Evolutionary conservation across 2,113 vertebrate species (phyloP).

Genomic region (Percopsis transmontana): DNA sequence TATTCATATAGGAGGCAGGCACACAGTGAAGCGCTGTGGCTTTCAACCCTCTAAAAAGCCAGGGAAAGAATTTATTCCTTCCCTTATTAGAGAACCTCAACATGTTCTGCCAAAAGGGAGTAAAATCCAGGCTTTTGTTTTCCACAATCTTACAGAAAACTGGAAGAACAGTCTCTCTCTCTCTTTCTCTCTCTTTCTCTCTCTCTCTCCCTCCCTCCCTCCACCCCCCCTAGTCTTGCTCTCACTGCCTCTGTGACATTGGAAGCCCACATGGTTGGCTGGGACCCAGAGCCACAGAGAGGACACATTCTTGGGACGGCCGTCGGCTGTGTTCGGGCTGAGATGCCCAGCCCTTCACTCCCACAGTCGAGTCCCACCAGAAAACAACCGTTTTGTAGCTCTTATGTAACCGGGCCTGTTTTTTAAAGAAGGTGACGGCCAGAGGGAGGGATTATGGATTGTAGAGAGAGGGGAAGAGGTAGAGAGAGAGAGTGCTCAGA

Average conservation of each 20-base stretch:
- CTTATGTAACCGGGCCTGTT: slow-evolving; percentile 61
- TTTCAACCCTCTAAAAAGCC: slow-evolving; percentile 46
- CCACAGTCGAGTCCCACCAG: slow-evolving; percentile 53
- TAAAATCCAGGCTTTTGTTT: slow-evolving; percentile 54
- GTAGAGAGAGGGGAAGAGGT: not conserved
- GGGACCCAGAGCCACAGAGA: slow-evolving; percentile 62
- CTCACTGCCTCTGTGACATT: slow-evolving; percentile 59
- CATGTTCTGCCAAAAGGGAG: slow-evolving; percentile 42
- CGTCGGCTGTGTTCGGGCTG: slow-evolving; percentile 48
- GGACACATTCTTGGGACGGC: slow-evolving; percentile 71
- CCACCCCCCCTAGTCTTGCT: slow-evolving; percentile 8
- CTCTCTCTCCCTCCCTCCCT: slow-evolving; percentile 21
- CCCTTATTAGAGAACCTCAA: slow-evolving; percentile 49
- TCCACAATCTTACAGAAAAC: slow-evolving; percentile 19
- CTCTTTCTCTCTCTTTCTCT: slow-evolving; percentile 10
- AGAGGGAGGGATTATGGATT: slow-evolving; percentile 39
- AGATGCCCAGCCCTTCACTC: slow-evolving; percentile 53
- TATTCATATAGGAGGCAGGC: slow-evolving; percentile 64
- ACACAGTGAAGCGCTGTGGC: slow-evolving; percentile 26
- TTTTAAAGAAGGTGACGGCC: slow-evolving; percentile 38
- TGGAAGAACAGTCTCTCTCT: slow-evolving; percentile 32
- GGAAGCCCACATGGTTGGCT: slow-evolving; percentile 72
- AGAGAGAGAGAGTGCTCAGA: not conserved
- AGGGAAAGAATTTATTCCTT: slow-evolving; percentile 35
- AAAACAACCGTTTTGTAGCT: slow-evolving; percentile 55